Conservation (phyloP, 1,140 invertebrate species). For the Maniola jurtina region DNA sequence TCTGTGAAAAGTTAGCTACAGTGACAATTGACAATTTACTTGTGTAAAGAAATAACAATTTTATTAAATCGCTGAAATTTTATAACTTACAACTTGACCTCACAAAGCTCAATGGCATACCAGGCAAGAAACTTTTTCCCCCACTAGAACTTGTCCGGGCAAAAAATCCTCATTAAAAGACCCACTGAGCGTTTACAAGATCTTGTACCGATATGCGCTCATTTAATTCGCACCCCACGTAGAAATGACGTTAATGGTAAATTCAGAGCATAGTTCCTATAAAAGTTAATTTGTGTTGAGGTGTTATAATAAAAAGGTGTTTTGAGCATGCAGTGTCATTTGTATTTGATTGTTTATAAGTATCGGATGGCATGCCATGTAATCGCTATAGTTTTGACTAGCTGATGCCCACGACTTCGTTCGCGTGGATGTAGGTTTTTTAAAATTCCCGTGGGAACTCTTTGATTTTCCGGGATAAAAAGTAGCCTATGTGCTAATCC, state of each 20-base stretch:
- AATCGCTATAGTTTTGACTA: constrained; percentile 9
- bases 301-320: constrained; percentile 25
- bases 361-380: not conserved
- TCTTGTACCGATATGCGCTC: constrained; percentile 46
- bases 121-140: constrained; percentile 60
- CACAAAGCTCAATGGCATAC: constrained; percentile 53
- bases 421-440: no score
- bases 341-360: constrained; percentile 20
- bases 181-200: constrained; percentile 55
- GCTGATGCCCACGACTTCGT: no score
- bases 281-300: constrained; percentile 35
- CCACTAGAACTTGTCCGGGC: constrained; percentile 44
- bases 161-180: constrained; percentile 69
- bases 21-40: no score
- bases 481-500: no score
- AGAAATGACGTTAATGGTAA: constrained; percentile 33
- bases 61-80: constrained; percentile 5
- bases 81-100: constrained; percentile 24
- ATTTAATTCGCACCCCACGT: constrained; percentile 68
- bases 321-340: constrained; percentile 30
- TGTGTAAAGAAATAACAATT: constrained; percentile 4
- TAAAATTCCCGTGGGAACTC: no score
- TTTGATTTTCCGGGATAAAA: no score
- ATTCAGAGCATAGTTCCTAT: constrained; percentile 47
- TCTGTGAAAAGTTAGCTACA: no score